Percentiles rank a stretch among this genome's conserved stretches.
phyloP scores from a whole-genome alignment of 30 jellyfish, hydroid and myxozoan species.

The Turritopsis rubra region DNA sequence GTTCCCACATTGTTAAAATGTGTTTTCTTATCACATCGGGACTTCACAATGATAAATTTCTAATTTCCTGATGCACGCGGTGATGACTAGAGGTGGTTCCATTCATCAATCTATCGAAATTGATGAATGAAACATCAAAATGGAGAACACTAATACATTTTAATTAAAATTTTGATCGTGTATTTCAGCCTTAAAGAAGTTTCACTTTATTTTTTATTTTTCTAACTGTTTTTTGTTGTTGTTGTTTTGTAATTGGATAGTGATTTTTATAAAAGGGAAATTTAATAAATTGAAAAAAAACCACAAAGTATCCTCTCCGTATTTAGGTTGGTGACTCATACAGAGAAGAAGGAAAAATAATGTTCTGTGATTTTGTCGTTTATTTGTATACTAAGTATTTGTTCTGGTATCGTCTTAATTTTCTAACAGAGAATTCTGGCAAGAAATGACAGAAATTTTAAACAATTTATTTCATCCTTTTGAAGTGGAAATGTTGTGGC shows the following conservation, averaged over 20 bases:
- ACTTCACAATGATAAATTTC: background rate
- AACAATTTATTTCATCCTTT: background rate
- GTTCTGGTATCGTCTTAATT: background rate
- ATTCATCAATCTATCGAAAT: too few relatives aligned
- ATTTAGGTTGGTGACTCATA: background rate
- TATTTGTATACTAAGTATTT: too few relatives aligned
- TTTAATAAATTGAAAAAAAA: background rate
- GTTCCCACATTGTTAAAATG: background rate
- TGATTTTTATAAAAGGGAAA: background rate
- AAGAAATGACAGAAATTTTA: background rate
- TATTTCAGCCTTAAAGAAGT: too few relatives aligned
- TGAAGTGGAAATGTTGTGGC: background rate
- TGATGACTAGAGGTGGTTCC: background rate
- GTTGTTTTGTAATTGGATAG: background rate
- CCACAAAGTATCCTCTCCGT: background rate
- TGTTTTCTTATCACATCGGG: background rate
- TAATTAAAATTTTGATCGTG: too few relatives aligned
- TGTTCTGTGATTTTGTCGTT: background rate
- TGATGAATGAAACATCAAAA: background rate
- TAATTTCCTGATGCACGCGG: background rate
- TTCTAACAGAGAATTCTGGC: background rate
- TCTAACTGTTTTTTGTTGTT: background rate
- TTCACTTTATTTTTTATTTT: background rate
- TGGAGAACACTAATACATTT: background rate
- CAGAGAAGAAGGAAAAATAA: background rate